These are phyloP conservation scores for Hexactinellida sp. DNA, from an alignment of 37 sponge, comb jelly and placozoan species.

Conservation along the genomic window DNA sequence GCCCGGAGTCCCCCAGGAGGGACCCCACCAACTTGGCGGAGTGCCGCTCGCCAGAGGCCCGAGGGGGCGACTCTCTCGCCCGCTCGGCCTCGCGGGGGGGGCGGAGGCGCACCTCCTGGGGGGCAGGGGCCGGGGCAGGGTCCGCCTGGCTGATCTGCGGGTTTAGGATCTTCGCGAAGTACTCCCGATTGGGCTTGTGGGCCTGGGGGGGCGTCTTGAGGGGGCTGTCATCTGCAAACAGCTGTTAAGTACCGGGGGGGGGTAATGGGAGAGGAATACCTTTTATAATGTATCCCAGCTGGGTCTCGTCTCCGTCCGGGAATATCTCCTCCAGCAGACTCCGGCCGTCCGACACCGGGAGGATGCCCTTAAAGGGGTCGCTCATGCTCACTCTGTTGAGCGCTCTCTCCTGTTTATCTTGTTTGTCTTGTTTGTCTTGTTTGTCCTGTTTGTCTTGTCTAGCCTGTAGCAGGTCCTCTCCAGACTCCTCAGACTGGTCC, in stretches of 20 bases:
- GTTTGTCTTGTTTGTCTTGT: too few species aligned
- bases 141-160: not conserved
- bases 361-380: not conserved
- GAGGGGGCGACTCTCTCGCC: not conserved
- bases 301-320: not conserved
- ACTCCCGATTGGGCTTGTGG: not conserved
- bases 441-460: too few species aligned
- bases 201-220: not conserved
- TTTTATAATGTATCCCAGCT: not conserved
- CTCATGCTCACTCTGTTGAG: not conserved
- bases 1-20: not conserved
- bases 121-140: not conserved
- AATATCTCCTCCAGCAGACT: conserved; percentile 8
- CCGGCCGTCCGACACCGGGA: not conserved
- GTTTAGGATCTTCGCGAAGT: not conserved
- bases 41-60: not conserved
- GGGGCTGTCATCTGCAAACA: conserved; percentile 3
- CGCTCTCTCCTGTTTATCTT: not conserved
- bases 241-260: too few species aligned
- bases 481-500: not conserved
- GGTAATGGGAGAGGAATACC: too few species aligned
- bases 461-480: not conserved
- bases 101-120: not conserved
- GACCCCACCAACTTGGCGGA: not conserved
- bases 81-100: not conserved